Evolutionary conservation across 30 jellyfish, hydroid and myxozoan species (phyloP).

Genomic region (Hydractinia symbiolongicarpus): DNA sequence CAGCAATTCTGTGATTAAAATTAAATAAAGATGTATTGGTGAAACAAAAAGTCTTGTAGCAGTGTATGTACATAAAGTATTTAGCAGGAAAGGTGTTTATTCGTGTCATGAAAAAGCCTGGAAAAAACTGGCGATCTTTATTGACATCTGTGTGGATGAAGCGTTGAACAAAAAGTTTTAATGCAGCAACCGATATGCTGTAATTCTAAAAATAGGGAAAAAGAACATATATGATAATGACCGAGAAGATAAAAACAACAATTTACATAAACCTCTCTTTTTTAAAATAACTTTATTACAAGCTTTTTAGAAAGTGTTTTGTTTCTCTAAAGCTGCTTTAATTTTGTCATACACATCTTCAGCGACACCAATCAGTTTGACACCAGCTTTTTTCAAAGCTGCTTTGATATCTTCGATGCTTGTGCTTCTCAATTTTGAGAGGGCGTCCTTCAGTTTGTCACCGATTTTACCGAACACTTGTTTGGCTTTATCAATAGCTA

Average conservation of each 20-base stretch:
- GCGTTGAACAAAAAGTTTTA: not conserved
- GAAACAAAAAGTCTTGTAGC: not conserved
- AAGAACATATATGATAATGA: not conserved
- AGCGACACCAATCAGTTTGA: conserved; percentile 9
- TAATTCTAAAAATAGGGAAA: too few species aligned
- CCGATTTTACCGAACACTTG: not conserved
- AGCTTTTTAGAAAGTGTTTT: not conserved
- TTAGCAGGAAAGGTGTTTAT: not conserved
- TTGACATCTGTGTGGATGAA: not conserved
- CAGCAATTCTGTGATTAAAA: not conserved
- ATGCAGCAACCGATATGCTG: too few species aligned
- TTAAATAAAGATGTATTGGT: not conserved
- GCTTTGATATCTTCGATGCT: not conserved
- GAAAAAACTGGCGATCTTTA: not conserved
- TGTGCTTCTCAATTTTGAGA: not conserved
- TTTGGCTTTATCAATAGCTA: not conserved
- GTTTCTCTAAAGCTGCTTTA: conserved; percentile 2
- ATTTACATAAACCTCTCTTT: not conserved
- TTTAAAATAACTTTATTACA: not conserved
- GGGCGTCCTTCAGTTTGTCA: not conserved
- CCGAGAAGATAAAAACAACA: not conserved
- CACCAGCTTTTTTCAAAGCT: conserved; percentile 9
- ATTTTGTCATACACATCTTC: not conserved
- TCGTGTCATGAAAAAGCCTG: not conserved
- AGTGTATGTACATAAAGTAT: not conserved